Percentiles rank a stretch among this genome's conserved stretches.
Evolutionary conservation across 2,888 invertebrate species (phyloP).

Genomic region (Mellilla xanthometata): DNA sequence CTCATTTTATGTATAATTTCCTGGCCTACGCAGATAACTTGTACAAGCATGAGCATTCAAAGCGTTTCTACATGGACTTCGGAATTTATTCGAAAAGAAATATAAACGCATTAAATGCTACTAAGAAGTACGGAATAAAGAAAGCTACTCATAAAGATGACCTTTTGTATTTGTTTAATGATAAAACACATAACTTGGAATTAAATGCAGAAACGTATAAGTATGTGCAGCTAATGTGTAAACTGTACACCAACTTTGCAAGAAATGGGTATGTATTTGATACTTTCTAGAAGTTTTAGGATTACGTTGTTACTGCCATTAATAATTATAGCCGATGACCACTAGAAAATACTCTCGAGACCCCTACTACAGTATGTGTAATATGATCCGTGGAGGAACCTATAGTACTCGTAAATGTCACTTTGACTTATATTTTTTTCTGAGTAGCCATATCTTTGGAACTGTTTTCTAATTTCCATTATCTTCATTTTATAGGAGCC

Average conservation of each 20-base stretch:
- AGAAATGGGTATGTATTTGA: conserved; percentile 43
- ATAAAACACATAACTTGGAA: too few relatives aligned
- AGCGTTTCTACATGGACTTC: conserved; percentile 19
- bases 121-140: conserved; percentile 13
- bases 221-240: conserved; percentile 18
- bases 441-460: too few relatives aligned
- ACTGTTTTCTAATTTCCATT: too few relatives aligned
- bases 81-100: conserved; percentile 18
- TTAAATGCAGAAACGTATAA: conserved; percentile 15
- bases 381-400: too few relatives aligned
- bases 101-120: conserved; percentile 9
- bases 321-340: too few relatives aligned
- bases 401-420: too few relatives aligned
- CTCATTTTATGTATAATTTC: conserved; percentile 12
- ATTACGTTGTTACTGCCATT: too few relatives aligned
- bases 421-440: too few relatives aligned
- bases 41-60: conserved; percentile 1
- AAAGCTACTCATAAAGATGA: conserved; percentile 22
- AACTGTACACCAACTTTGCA: conserved; percentile 37
- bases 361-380: too few relatives aligned
- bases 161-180: conserved; percentile 17
- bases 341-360: too few relatives aligned
- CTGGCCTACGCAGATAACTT: conserved; percentile 14
- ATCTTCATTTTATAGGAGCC: too few relatives aligned
- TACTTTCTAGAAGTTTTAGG: too few relatives aligned